Evolutionary conservation across 2,888 invertebrate species (phyloP).

Genomic region (Drosophila monieri): DNA sequence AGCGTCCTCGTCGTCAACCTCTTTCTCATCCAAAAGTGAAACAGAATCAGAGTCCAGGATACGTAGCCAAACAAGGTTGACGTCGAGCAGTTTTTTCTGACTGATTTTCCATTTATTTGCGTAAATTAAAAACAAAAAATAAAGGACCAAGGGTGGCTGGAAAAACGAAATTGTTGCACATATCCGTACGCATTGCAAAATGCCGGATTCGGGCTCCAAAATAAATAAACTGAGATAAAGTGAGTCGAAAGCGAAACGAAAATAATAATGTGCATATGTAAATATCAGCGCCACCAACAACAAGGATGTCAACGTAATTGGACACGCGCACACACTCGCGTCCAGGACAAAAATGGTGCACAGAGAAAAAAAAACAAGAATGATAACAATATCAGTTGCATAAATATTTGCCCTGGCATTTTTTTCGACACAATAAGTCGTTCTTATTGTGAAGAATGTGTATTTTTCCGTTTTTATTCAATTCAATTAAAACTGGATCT

Average conservation of each 20-base stretch:
- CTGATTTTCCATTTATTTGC: conserved; percentile 72
- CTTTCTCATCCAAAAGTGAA: conserved; percentile 32
- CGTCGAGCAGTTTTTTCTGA: conserved; percentile 44
- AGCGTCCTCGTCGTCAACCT: conserved; percentile 19
- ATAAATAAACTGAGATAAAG: conserved; percentile 72
- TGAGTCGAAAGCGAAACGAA: conserved; percentile 52
- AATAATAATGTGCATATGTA: conserved; percentile 75
- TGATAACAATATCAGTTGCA: background rate
- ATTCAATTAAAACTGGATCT: background rate
- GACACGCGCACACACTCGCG: conserved; percentile 52
- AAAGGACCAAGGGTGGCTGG: background rate
- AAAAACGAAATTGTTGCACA: conserved; percentile 49
- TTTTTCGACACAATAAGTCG: background rate
- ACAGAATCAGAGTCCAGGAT: conserved; percentile 39
- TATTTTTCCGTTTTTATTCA: background rate
- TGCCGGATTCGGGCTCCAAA: conserved; percentile 30
- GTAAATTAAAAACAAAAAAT: conserved; percentile 58
- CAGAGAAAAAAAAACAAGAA: conserved; percentile 1
- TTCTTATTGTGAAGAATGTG: background rate
- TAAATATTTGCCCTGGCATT: background rate
- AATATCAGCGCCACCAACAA: conserved; percentile 53
- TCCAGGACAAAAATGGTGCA: conserved; percentile 10
- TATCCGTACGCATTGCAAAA: conserved; percentile 4
- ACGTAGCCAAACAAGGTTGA: conserved; percentile 41
- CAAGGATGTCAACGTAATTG: conserved; percentile 79